phyloP scores from a whole-genome alignment of 2,888 invertebrate genomes.

The Synanthedon vespiformis region DNA sequence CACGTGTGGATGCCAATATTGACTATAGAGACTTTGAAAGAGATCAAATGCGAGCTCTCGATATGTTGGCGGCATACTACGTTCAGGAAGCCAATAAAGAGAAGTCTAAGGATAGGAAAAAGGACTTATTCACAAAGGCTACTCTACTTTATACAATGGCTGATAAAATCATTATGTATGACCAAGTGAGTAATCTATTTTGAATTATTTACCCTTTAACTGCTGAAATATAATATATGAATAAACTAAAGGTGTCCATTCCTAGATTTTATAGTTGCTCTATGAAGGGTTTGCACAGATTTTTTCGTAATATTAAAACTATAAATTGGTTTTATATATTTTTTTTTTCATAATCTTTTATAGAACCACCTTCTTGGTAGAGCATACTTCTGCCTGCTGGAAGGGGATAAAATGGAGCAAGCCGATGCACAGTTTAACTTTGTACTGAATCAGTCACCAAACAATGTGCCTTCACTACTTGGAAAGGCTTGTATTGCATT shows the following conservation, averaged over 20 bases:
- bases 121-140: conserved; percentile 95
- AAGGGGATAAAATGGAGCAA: conserved; percentile 99
- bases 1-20: conserved; percentile 85
- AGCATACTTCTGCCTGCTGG: conserved; percentile 97
- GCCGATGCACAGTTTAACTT: conserved; percentile 99
- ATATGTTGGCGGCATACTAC: conserved; percentile 98
- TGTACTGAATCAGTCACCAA: conserved; percentile 93
- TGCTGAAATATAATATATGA: background rate
- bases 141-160: conserved; percentile 98
- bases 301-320: no score
- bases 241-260: no score
- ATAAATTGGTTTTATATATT: no score
- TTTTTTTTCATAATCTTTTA: conserved; percentile 7
- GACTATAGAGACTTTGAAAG: conserved; percentile 92
- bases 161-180: conserved; percentile 99
- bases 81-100: conserved; percentile 96
- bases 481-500: conserved; percentile 99
- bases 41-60: conserved; percentile 97
- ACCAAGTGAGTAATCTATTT: conserved; percentile 76
- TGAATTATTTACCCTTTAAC: background rate
- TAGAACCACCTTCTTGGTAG: conserved; percentile 96
- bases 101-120: conserved; percentile 93
- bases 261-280: no score
- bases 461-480: conserved; percentile 95
- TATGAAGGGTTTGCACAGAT: no score